phyloP scores from a whole-genome alignment of 2,888 invertebrate species.

The Empis livida region DNA sequence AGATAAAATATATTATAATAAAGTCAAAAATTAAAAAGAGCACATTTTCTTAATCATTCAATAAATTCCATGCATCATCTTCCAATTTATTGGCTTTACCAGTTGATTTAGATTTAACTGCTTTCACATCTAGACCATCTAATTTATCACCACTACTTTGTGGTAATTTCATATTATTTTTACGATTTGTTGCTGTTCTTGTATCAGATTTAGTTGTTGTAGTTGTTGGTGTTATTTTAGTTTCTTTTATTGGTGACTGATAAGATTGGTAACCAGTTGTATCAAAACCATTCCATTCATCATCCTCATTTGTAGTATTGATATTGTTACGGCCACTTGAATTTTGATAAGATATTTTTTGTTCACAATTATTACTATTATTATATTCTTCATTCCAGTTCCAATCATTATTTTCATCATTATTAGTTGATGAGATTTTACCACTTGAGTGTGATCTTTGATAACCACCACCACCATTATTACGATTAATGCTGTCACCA shows the following conservation, averaged over 20 bases:
- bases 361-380: conserved; percentile 12
- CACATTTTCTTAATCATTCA: conserved; percentile 38
- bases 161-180: conserved; percentile 23
- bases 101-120: conserved; percentile 21
- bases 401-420: conserved; percentile 28
- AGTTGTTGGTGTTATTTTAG: conserved; percentile 5
- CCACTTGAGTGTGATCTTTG: conserved; percentile 33
- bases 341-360: conserved; percentile 26
- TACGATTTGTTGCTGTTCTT: conserved; percentile 13
- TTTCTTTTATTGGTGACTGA: conserved; percentile 13
- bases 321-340: conserved; percentile 16
- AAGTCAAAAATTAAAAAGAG: too few relatives aligned
- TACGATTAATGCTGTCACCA: not conserved
- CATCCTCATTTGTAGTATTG: conserved; percentile 12
- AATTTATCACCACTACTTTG: conserved; percentile 28
- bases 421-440: conserved; percentile 14
- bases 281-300: conserved; percentile 34
- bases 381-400: conserved; percentile 24
- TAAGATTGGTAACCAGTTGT: conserved; percentile 25
- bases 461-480: conserved; percentile 16
- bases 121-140: conserved; percentile 32
- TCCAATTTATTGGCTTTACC: conserved; percentile 39
- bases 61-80: conserved; percentile 47
- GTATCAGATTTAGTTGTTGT: conserved; percentile 14
- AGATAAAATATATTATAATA: too few relatives aligned